phyloP scores from a whole-genome alignment of 2,888 invertebrate species.

The Adela reaumurella region DNA sequence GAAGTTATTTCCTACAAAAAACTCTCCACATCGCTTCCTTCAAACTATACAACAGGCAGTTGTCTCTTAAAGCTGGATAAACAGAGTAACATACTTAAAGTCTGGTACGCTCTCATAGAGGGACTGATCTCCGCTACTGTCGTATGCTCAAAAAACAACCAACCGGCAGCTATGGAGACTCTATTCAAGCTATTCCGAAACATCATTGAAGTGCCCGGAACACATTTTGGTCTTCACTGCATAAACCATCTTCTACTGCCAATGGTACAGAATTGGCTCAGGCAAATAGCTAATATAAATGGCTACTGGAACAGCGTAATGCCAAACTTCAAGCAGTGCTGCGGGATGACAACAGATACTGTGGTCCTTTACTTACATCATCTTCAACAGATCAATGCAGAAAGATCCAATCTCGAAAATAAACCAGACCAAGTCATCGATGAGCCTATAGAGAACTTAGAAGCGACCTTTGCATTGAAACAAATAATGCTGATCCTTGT shows the following conservation, averaged over 20 bases:
- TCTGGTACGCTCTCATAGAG: slow-evolving; percentile 87
- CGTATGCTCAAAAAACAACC: slow-evolving; percentile 84
- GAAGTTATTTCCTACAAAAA: slow-evolving; percentile 64
- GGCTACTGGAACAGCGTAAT: slow-evolving; percentile 73
- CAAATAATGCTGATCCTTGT: slow-evolving; percentile 82
- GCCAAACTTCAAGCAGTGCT: slow-evolving; percentile 92
- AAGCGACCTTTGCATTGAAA: slow-evolving; percentile 74
- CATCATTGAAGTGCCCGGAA: slow-evolving; percentile 75
- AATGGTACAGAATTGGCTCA: slow-evolving; percentile 89
- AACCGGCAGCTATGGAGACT: slow-evolving; percentile 82
- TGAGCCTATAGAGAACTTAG: slow-evolving; percentile 55
- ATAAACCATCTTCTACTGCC: slow-evolving; percentile 89
- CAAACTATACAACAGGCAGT: slow-evolving; percentile 45
- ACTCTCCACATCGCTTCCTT: slow-evolving; percentile 50
- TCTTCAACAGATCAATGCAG: slow-evolving; percentile 60
- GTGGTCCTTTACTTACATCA: slow-evolving; percentile 82
- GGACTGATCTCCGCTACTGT: slow-evolving; percentile 79
- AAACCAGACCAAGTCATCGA: slow-evolving; percentile 31
- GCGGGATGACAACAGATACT: slow-evolving; percentile 87
- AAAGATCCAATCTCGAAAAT: slow-evolving; percentile 28
- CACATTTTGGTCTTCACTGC: slow-evolving; percentile 86
- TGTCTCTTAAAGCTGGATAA: slow-evolving; percentile 68
- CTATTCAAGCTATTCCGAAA: slow-evolving; percentile 80
- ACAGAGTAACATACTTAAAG: slow-evolving; percentile 79
- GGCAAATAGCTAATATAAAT: slow-evolving; percentile 68